Evolutionary conservation across 2,113 vertebrate species (phyloP).

Genomic region (Pterocles orientalis): DNA sequence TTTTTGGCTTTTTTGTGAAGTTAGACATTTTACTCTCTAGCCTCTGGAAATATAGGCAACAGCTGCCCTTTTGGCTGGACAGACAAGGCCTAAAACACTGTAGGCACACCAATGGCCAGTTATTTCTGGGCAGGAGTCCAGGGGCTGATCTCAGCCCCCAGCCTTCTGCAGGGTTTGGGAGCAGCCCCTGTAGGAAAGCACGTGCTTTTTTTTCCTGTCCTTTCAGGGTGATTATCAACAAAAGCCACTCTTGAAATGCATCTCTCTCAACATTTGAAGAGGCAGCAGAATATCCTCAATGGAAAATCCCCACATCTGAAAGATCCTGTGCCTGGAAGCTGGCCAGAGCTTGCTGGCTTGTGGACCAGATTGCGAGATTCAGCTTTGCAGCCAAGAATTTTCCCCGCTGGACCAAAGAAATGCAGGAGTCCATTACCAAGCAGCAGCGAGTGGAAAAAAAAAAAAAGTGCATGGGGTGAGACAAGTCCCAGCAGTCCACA

Average conservation of each 20-base stretch:
- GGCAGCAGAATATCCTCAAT: not conserved
- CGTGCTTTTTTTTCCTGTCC: not conserved
- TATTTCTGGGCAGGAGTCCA: slow-evolving; percentile 25
- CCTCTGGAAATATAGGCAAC: not conserved
- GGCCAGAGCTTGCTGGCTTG: not conserved
- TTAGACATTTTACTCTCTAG: not conserved
- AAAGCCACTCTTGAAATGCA: not conserved
- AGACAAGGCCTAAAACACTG: not conserved
- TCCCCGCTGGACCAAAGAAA: slow-evolving; percentile 17
- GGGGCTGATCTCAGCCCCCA: not conserved
- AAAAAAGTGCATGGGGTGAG: not conserved
- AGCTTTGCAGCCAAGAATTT: slow-evolving; percentile 34
- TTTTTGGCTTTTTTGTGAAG: not conserved
- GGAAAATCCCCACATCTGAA: slow-evolving; percentile 9
- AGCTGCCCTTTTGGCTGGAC: slow-evolving; percentile 42
- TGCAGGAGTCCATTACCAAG: not conserved
- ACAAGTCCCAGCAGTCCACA: not conserved
- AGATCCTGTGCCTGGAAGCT: not conserved
- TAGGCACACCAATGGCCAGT: not conserved
- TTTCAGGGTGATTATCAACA: not conserved
- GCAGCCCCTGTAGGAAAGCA: not conserved
- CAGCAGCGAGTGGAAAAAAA: not conserved
- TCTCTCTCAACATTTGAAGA: not conserved
- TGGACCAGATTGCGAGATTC: not conserved
- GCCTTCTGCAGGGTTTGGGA: not conserved